Base-by-base conservation (phyloP, 2,888 invertebrate species). In the Lutraria lutraria region DNA sequence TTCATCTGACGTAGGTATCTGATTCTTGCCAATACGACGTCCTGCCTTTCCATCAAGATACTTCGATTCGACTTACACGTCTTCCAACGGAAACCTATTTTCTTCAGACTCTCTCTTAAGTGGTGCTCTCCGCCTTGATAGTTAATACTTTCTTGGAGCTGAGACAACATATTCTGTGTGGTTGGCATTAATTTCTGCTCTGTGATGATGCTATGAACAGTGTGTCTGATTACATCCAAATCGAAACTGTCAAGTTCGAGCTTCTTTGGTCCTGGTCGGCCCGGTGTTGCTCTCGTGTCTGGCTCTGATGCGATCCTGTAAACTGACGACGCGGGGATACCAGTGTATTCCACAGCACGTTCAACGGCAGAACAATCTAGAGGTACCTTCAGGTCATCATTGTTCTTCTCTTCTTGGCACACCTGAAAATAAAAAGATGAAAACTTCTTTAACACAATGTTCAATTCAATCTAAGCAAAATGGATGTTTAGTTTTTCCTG, bases 171-270 rank as follows among this genome's bases (percentile, higher is more conserved):
- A 13, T 19, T 6, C 25, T 60, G 13, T 0, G 52, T 43, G 13
- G 86, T 86, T 34, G 86, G 80, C 0, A 60, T 81, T 19, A 19
- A 16, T 8, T 34, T 29, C 34, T 63, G 31, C 34, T 53, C 19
- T n/a, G 6, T 1, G 60, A 86, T n/a, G 54, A 86, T 80, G 0
- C 56, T 60, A 4, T 56, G 81, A 4, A 86, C 63, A 4, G 63
- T 63, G n/a, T 81, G 2, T 16, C 81, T 1, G 29, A 86, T 63
- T 81, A n/a, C n/a, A n/a, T n/a, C n/a, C n/a, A n/a, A n/a, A n/a
- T n/a, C n/a, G n/a, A n/a, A n/a, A n/a, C n/a, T 79, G 63, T 86
- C 81, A 43, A 86, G 81, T 29, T 29, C 25, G 43, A 81, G n/a
- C 86, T 0, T n/a, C 8, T 0, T 56, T 3, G 25, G 56, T 60